phyloP scores from a whole-genome alignment of 1,140 invertebrate species.

The Caenorhabditis latens region DNA sequence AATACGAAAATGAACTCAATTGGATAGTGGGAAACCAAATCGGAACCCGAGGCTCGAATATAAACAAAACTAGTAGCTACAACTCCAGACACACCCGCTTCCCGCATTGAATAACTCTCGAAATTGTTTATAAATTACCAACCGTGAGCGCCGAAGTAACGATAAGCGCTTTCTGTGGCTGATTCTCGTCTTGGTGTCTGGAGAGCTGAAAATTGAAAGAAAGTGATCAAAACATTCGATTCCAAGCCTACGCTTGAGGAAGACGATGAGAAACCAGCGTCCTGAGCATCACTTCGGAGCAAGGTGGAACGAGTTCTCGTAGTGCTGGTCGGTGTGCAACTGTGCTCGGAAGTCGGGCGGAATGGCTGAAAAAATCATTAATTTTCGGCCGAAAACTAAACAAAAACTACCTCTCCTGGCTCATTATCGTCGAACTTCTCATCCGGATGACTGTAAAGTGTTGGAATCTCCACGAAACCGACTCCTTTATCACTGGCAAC shows the following conservation, averaged over 20 bases:
- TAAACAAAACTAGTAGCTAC: no score
- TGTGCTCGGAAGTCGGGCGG: slow-evolving; percentile 13
- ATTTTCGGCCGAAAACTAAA: neutral
- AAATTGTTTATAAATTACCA: neutral
- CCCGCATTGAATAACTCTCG: neutral
- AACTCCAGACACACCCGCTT: no score
- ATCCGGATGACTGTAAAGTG: slow-evolving; percentile 34
- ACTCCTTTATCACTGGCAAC: neutral
- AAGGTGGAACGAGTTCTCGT: neutral
- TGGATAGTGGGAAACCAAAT: no score
- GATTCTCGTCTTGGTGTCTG: neutral
- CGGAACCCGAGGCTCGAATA: no score
- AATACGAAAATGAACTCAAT: no score
- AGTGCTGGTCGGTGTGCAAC: neutral
- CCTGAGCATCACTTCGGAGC: neutral
- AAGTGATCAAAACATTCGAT: no score
- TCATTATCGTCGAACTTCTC: slow-evolving; percentile 18
- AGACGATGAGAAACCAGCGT: neutral
- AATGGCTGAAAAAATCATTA: neutral
- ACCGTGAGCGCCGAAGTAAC: slow-evolving; percentile 14
- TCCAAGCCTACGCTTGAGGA: neutral
- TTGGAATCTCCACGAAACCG: slow-evolving; percentile 24
- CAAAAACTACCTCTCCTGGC: neutral
- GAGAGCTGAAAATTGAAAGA: neutral
- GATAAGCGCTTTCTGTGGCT: neutral